Evolutionary conservation across 2,113 vertebrate genomes (phyloP), one percentile per base, ranked within the genome.

Genomic region (Trichomycterus rosablanca): DNA sequence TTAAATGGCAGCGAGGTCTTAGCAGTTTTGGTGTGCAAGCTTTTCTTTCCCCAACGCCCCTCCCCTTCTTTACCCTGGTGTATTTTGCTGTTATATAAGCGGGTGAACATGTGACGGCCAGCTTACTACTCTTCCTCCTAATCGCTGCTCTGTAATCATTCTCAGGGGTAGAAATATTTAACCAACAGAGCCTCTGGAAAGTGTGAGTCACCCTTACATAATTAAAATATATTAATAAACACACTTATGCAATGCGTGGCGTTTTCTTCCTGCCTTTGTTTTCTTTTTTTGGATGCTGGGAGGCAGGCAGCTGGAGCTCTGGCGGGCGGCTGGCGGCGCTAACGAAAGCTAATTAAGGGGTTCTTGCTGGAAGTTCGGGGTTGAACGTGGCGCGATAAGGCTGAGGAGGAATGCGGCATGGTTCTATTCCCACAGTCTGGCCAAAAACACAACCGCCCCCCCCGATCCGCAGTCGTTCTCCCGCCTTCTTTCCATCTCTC

Each of bases 341-440:
- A 67, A 72, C 67, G 70, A 72, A 72, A 40, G 46, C 59, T 63
- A 72, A 72, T 72, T 67, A 67, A 66, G 56, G 59, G 58, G 59
- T 59, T 63, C 52, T 72, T 63, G 58, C 64, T 63, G 64, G 51
- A 64, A 45, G 40, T 39, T 55, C 23, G 52, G 52, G 52, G 32
- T 55, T 48, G 62, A 48, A 46, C 51, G 37, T 46, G 40, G 45
- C 4, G 48, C 23, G 70, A 63, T 72, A 63, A 67, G 66, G 58
- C 51, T 22, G 12, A 71, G 43, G 57, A 60, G 55, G 53, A 67
- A 67, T 53, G 59, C 69, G 54, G 51, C 8, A 6, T 43, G 15
- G 28, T 28, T n/a, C n/a, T 14, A 43, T 67, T 67, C 61, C 48
- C 43, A 50, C 68, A 45, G 50, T 16, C 10, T 19, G 57, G 40